Conservation (phyloP, 1,140 invertebrate species). For the Drosophila melanogaster region Release_6_plus_ISO1_MT NT_033777.3:16535001-16535500, state of each 20-base stretch:
- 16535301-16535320: too few species aligned
- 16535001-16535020: conserved; percentile 30
- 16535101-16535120: conserved; percentile 27
- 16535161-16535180: conserved; percentile 24
- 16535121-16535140: conserved; percentile 11
- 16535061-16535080: conserved; percentile 52
- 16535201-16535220: conserved; percentile 11
- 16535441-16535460: neutral
- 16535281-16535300: conserved; percentile 10
- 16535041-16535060: conserved; percentile 41
- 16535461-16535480: neutral
- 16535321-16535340: too few species aligned
- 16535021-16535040: conserved; percentile 29
- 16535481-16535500: conserved; percentile 3
- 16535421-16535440: too few species aligned
- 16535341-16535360: too few species aligned
- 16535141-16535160: conserved; percentile 37
- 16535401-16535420: too few species aligned
- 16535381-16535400: too few species aligned
- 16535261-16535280: conserved; percentile 25
- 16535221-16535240: conserved; percentile 17
- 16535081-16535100: conserved; percentile 73
- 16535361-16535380: too few species aligned
- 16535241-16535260: conserved; percentile 23
- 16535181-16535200: conserved; percentile 27